Evolutionary conservation across 1,140 invertebrate species (phyloP), one percentile per base, ranked within the genome.

Genomic region (Drosophila lini): DNA sequence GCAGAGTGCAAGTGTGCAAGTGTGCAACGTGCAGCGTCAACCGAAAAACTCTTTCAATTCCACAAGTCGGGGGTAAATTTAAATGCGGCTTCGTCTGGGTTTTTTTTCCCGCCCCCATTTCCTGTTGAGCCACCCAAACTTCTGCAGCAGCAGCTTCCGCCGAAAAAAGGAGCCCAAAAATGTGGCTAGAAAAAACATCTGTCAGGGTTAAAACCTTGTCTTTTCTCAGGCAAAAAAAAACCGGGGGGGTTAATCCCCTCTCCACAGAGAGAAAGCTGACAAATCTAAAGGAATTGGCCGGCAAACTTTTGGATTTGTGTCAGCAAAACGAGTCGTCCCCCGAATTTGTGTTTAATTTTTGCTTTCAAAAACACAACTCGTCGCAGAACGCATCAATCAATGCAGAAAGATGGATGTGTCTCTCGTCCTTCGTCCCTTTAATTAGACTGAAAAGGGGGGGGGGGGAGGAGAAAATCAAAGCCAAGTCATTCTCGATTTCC

Each of bases 11-110:
- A 44, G 44, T 25, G 16, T 48, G 50, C 44, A 47, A 7, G 19
- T 4, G 13, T 47, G 50, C 78, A 78, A 78, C 80, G 80, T 82
- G 80, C 80, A 81, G 64, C 80, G 80, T 82, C 79, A 74, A 64
- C 61, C 68, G n/a, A 63, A 74, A 67, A 65, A 59, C 60, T 74
- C 69, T 74, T 74, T 74, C 71, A 74, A 63, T 74, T 74, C 69
- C 70, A 32, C 22, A 41, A 61, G 60, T 63, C 40, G 31, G 22
- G 25, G 28, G 40, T 48, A 65, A 76, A 76, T 76, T 76, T 76
- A 76, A 76, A 76, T 76, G 55, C 55, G 48, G 60, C 61, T 57
- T 50, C 42, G 16, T 50, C 34, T 28, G 68, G 36, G 3, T 19
- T 28, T 32, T 57, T 42, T 41, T 31, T 13, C 19, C 1, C n/a